phyloP scores from a whole-genome alignment of 2,888 invertebrate genomes.

The Drosophila lacicola region DNA sequence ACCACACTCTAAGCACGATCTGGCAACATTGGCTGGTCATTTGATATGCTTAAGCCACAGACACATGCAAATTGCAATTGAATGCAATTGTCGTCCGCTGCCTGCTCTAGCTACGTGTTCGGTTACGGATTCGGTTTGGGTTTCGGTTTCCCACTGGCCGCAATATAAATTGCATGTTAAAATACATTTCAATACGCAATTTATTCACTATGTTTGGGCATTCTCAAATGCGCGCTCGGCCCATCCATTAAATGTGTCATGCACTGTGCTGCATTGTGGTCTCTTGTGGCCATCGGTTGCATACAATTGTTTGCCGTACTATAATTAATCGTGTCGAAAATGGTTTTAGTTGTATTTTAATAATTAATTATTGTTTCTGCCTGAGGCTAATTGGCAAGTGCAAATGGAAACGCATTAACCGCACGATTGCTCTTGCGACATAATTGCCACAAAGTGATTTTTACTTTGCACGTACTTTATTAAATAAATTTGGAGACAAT shows the following conservation, averaged over 20 bases:
- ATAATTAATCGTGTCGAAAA: conserved; percentile 48
- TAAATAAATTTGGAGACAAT: neutral
- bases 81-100: conserved; percentile 40
- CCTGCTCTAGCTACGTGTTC: conserved; percentile 13
- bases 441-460: conserved; percentile 11
- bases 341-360: conserved; percentile 39
- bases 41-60: conserved; percentile 33
- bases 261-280: conserved; percentile 10
- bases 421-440: conserved; percentile 1
- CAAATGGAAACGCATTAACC: conserved; percentile 21
- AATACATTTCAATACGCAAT: conserved; percentile 50
- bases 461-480: neutral
- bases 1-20: conserved; percentile 7
- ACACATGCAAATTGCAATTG: conserved; percentile 33
- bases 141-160: conserved; percentile 35
- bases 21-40: conserved; percentile 15
- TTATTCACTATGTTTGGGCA: conserved; percentile 35
- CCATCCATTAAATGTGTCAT: conserved; percentile 34
- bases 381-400: conserved; percentile 15
- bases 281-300: conserved; percentile 42
- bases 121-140: conserved; percentile 23
- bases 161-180: conserved; percentile 67
- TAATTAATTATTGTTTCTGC: conserved; percentile 31
- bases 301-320: conserved; percentile 45
- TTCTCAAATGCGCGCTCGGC: conserved; percentile 3